phyloP scores from a whole-genome alignment of 2,888 invertebrate genomes.

The Leptogaster cylindrica region DNA sequence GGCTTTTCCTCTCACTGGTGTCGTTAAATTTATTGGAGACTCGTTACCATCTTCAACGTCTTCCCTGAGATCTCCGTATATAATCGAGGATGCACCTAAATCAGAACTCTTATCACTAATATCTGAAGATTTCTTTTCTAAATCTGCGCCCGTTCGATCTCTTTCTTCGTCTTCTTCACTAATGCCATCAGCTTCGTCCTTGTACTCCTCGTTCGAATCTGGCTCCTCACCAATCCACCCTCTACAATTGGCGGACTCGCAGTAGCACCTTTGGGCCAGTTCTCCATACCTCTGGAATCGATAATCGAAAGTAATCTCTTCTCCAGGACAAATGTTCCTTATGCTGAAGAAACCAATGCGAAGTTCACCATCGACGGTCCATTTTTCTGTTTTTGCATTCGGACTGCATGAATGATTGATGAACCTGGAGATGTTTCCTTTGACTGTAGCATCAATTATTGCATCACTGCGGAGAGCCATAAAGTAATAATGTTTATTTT shows the following conservation, averaged over 20 bases:
- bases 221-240: conserved; percentile 96
- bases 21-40: too few relatives aligned
- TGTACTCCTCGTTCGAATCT: conserved; percentile 71
- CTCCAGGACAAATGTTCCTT: conserved; percentile 79
- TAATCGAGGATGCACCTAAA: too few relatives aligned
- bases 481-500: conserved; percentile 94
- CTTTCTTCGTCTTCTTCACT: conserved; percentile 56
- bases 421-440: conserved; percentile 95
- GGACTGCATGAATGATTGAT: conserved; percentile 99
- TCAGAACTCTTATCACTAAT: conserved; percentile 52
- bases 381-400: conserved; percentile 97
- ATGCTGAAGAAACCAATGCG: conserved; percentile 97
- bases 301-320: conserved; percentile 99
- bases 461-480: conserved; percentile 94
- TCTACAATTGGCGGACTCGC: conserved; percentile 86
- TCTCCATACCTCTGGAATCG: conserved; percentile 97
- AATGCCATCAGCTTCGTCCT: conserved; percentile 64
- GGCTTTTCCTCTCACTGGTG: not conserved
- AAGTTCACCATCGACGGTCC: conserved; percentile 91
- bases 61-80: too few relatives aligned
- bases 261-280: conserved; percentile 95
- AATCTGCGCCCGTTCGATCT: too few relatives aligned
- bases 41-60: too few relatives aligned
- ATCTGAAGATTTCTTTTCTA: conserved; percentile 50
- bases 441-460: conserved; percentile 94